Evolutionary conservation across 2,113 vertebrate genomes (phyloP), one percentile per base, ranked within the genome.

Genomic region (Microtus richardsoni): DNA sequence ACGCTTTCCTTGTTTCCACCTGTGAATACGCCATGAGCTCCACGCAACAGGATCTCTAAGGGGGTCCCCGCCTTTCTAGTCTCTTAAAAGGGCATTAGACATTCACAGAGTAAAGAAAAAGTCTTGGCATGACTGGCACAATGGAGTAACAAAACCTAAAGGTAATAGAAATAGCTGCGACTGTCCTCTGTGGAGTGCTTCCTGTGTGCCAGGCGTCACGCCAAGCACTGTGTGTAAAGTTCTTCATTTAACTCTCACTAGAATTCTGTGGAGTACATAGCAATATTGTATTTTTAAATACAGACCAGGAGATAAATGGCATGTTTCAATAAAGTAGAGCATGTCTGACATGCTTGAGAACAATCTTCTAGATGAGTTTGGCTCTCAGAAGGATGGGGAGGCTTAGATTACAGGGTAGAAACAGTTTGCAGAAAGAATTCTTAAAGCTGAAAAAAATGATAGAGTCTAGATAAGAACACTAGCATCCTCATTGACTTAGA

Each of bases 71-170:
- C 28, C 26, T 80, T 58, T 64, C 60, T 9, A 89, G n/a, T 49
- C 3, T 73, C 58, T 60, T 73, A 44, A 30, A 39, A n/a, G 49
- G 16, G 16, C 47, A 24, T 75, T 89, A 80, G 49, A 36, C 49
- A 77, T 16, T 36, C 21, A 85, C 60, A 80, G 80, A 1, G 26
- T 88, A 44, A 85, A 87, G 39, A 83, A 60, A 21, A 54, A 52
- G 82, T 41, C 75, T 28, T 70, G 21, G 6, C 41, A 17, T 70
- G 58, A 39, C 62, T 71, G 26, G 71, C 26, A 78, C 44, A 19
- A 77, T 30, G 70, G 39, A 64, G 64, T 91, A 90, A 85, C 58
- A 47, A 94, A 94, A 64, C 49, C 60, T 73, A 52, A 91, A 86
- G 91, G 17, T 52, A 79, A 39, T 13, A 68, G 71, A 95, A 88